Evolutionary conservation across 2,888 invertebrate species (phyloP), one percentile per base, ranked within the genome.

Genomic region (Dryocosmus kuriphilus): DNA sequence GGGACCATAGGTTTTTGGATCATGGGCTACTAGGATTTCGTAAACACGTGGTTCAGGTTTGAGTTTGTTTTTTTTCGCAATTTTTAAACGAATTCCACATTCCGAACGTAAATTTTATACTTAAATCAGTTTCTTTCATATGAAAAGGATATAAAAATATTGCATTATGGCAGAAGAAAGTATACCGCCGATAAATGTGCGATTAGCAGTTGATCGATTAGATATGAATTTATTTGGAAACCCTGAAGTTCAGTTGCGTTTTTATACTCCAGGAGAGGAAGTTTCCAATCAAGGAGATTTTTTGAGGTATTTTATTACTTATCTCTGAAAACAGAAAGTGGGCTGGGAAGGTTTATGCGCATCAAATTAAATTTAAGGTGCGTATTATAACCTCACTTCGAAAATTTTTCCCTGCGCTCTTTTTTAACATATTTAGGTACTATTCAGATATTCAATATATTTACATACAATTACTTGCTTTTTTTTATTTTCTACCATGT

Each of bases 221-320:
- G 88, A 91, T 79, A 85, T 85, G 75, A 88, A 88, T 85, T 80
- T 90, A 65, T 86, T 87, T 73, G 92, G 93, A 32, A 89, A 92
- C 35, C 93, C 93, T 78, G 93, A 94, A 88, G 92, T 93, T 79
- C 92, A 94, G 79, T 95, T 96, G 0, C 93, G 94, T 78, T 94
- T 95, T 89, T 97, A 94, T 86, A 97, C 97, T 5, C 98, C 98
- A 0, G 98, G 98, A 19, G 97, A 98, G 93, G 94, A 96, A 83
- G 96, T 98, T 79, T 96, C 96, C 74, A 94, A 95, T 76, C 96
- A 97, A 90, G 94, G 95, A 87, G 96, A 96, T 88, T 97, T 96
- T 91, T 95, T 97, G 95, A 95, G 96, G 97, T 97, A 85, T 79
- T 63, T 61, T 80, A 46, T 76, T 30, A 77, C 2, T 32, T 5